A percentile compares a stretch with the other conserved stretches of the same genome.
phyloP scores from a whole-genome alignment of 2,888 invertebrate species.

The Leptogaster cylindrica region DNA sequence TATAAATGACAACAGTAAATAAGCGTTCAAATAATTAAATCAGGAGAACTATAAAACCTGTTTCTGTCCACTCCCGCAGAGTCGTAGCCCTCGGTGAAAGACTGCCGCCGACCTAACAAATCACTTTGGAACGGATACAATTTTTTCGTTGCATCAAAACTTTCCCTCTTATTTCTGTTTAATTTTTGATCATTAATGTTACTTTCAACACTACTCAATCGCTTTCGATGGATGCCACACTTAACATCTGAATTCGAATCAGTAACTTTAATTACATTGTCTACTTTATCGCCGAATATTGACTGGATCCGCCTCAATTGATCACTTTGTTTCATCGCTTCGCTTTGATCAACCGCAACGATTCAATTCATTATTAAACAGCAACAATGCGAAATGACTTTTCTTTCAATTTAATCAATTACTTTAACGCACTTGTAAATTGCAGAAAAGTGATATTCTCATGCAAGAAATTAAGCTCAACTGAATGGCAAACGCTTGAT shows the following conservation, averaged over 20 bases:
- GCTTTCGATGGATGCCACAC: slow-evolving; percentile 75
- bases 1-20: slow-evolving; percentile 24
- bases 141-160: slow-evolving; percentile 28
- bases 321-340: slow-evolving; percentile 39
- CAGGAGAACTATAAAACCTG: slow-evolving; percentile 39
- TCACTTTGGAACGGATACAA: slow-evolving; percentile 27
- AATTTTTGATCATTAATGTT: slow-evolving; percentile 50
- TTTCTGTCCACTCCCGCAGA: slow-evolving; percentile 32
- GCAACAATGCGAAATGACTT: too few species aligned
- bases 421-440: slow-evolving; percentile 3
- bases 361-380: slow-evolving; percentile 18
- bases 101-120: slow-evolving; percentile 41
- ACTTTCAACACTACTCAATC: slow-evolving; percentile 55
- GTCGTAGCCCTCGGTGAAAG: slow-evolving; percentile 43
- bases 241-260: slow-evolving; percentile 69
- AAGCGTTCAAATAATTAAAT: slow-evolving; percentile 4
- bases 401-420: too few species aligned
- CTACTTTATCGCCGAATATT: slow-evolving; percentile 44
- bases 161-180: slow-evolving; percentile 30
- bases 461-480: slow-evolving; percentile 30
- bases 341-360: slow-evolving; percentile 1
- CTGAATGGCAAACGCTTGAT: slow-evolving; percentile 27
- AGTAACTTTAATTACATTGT: slow-evolving; percentile 59
- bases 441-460: slow-evolving; percentile 8
- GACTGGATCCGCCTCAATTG: slow-evolving; percentile 48